Base-by-base conservation (phyloP, 2,113 vertebrate species). In the Casuarius casuarius region DNA sequence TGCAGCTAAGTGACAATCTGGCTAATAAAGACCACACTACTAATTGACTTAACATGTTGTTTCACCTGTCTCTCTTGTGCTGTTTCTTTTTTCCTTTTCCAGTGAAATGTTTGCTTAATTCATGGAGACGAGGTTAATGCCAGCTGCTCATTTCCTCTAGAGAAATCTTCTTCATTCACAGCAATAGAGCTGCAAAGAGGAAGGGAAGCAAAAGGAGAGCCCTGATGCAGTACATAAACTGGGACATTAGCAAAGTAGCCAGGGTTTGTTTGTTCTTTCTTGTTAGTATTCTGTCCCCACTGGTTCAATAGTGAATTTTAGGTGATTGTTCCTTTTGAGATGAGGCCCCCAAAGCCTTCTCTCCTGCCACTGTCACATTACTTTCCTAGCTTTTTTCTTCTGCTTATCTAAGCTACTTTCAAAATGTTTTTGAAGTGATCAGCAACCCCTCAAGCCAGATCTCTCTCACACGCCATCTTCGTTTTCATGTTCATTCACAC, bases 281-380 rank as follows among this genome's bases (percentile, higher is more conserved):
- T 1, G 0, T 71, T 93, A 90, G 40, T 72, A 63, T 77, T 90
- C 73, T 70, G 88, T 54, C 59, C 18, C 56, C 11, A 33, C 51
- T 40, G 63, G 68, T 78, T 88, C 76, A 93, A 72, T 13, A 65
- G 29, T 13, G 76, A 95, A 72, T 84, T 95, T 84, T 68, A 96
- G 54, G 56, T 94, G 59, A 77, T 67, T 83, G n/a, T 56, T 95
- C 56, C 38, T 83, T 81, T 82, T 65, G 61, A 86, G 76, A 68
- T 21, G 65, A 92, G 73, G n/a, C n/a, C 9, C 56, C 67, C 46
- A 71, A 86, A 86, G n/a, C 59, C 44, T 62, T 46, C 31, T 54
- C 42, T 88, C 46, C 33, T 56, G 31, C 25, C 42, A 83, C 51
- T 3, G n/a, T 75, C 85, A 83, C 25, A 18, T 88, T 81, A 51